Base-by-base conservation (phyloP, 2,113 vertebrate genomes). In the Ornithorhynchus anatinus region DNA sequence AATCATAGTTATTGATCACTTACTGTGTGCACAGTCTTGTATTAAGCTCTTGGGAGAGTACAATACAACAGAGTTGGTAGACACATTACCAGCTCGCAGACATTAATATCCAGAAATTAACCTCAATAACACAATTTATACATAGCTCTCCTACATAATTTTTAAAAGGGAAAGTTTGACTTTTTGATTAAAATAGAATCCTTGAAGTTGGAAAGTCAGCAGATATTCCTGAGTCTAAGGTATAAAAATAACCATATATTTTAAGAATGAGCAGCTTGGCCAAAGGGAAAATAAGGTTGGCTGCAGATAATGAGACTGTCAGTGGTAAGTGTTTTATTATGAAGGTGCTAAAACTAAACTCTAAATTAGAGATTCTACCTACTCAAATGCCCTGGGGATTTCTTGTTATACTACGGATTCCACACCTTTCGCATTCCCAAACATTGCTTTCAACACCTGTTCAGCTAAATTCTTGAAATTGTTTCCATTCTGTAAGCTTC, bases 231-330 rank as follows among this genome's bases (percentile, higher is more conserved):
- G n/a, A n/a, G n/a, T n/a, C n/a, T n/a, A n/a, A n/a, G n/a, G n/a
- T n/a, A n/a, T n/a, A n/a, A n/a, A n/a, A n/a, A n/a, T n/a, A n/a
- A n/a, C n/a, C n/a, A n/a, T n/a, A n/a, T n/a, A n/a, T n/a, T 8
- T 63, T 56, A 29, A 27, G 32, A 64, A n/a, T 2, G 27, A 70
- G 59, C 13, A 67, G 50, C 50, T 36, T 61, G 69, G 80, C 45
- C n/a, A 56, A 27, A 54, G 23, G 8, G 36, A 59, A 76, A 58
- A 37, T 20, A 47, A 69, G 59, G 48, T 32, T 47, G 61, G 48
- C 70, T 56, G 14, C 16, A 44, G 69, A 33, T 58, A 14, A 59
- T 31, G 45, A 25, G 3, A 38, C 9, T 58, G 58, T 57, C 58
- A 57, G 56, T 37, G 48, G 1, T 25, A 13, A 8, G 37, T 4